Conservation (phyloP, 92 coral and sea anemone species). For the Zoanthus sansibaricus region DNA sequence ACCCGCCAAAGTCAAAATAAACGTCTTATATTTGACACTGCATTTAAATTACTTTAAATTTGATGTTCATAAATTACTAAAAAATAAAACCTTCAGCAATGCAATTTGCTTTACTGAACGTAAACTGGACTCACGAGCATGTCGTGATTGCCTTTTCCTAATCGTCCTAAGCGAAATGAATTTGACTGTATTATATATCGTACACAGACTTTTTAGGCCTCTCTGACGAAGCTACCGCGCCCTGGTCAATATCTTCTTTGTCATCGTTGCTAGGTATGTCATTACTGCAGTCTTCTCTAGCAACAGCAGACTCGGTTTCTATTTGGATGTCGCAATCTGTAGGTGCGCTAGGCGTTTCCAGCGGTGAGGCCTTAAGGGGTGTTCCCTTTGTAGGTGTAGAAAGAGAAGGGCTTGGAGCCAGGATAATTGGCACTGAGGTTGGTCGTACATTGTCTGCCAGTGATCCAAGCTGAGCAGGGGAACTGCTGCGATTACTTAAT, state of each 20-base stretch:
- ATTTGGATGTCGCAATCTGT: conserved; percentile 34
- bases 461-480: conserved; percentile 97
- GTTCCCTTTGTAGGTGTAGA: conserved; percentile 28
- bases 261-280: conserved; percentile 51
- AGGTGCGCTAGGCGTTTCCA: conserved; percentile 22
- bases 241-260: conserved; percentile 32
- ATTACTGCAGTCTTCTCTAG: conserved; percentile 58
- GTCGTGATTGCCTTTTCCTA: background rate
- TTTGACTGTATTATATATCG: conserved; percentile 49
- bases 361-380: conserved; percentile 19
- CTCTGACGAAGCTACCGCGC: conserved; percentile 39
- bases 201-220: conserved; percentile 75
- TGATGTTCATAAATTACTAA: background rate
- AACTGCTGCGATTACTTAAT: conserved; percentile 87
- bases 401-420: conserved; percentile 96
- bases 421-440: conserved; percentile 95
- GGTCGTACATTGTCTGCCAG: conserved; percentile 95
- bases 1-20: background rate
- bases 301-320: conserved; percentile 49
- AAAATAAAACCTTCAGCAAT: background rate
- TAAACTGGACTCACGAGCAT: background rate
- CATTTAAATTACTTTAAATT: background rate
- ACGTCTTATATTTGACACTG: background rate
- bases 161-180: background rate
- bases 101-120: background rate